Base-by-base conservation (phyloP, 2,797 vertebrate species). In the Synaphobranchus kaupii region DNA sequence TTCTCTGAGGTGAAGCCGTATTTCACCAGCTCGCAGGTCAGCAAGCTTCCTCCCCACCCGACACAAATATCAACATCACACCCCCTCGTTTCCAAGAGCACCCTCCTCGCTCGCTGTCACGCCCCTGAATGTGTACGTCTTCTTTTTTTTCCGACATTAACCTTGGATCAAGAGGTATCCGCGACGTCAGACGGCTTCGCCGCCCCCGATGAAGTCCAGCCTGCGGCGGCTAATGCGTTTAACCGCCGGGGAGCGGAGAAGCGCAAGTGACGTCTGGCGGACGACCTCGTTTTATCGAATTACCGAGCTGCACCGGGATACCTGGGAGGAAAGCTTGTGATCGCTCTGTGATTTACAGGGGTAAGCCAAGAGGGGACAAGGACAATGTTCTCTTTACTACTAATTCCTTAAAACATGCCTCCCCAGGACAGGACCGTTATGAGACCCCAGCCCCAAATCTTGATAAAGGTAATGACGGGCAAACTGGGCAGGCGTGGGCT, bases 231-330 rank as follows among this genome's bases (percentile, higher is more conserved):
- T 83, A 68, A 85, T 66, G 82, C 6, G 12, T 85, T 48, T 85
- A n/a, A 68, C 63, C 22, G n/a, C n/a, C 9, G 15, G 58, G 31
- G 8, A 20, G 58, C 12, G 95, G 94, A 95, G 94, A 95, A 94
- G 95, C 95, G 93, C 90, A 94, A 92, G 60, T 20, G 90, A 94
- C 94, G 95, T 94, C 94, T 94, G 93, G 93, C 93, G 93, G 90
- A 71, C 90, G 89, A 89, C 94, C 95, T 95, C 94, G 94, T 95
- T 94, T 95, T 94, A 95, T 94, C 90, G 92, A 92, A 94, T 93
- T 94, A 95, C 95, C 93, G 88, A 91, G 94, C 92, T 92, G 89
- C 31, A 89, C 93, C 91, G 91, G 89, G 92, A 92, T 92, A 93
- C 84, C 86, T 82, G 81, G 31, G 44, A 87, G 60, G 58, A 81